Percentiles rank a stretch among this genome's conserved stretches.
Evolutionary conservation across 30 jellyfish, hydroid and myxozoan genomes (phyloP).

Genomic region (Hydractinia symbiolongicarpus): DNA sequence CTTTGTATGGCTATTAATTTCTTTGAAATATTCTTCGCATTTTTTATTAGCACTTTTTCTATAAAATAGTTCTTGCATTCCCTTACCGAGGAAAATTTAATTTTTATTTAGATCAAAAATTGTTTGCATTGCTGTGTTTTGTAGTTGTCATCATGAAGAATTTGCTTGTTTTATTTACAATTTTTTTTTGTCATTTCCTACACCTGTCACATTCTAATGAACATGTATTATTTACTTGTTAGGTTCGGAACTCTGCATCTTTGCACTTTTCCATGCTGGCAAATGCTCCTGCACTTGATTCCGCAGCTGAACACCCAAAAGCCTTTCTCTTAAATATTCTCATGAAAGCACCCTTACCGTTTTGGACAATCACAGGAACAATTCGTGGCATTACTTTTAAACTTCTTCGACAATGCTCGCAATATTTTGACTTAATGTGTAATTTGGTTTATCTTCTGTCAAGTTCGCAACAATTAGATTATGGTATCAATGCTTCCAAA

Average conservation of each 20-base stretch:
- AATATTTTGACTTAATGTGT: slow-evolving; percentile 72
- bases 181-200: no score
- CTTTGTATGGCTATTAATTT: no score
- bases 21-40: no score
- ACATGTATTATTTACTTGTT: background rate
- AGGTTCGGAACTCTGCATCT: slow-evolving; percentile 83
- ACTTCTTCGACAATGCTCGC: slow-evolving; percentile 55
- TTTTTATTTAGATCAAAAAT: no score
- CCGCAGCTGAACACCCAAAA: slow-evolving; percentile 54
- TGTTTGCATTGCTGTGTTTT: no score
- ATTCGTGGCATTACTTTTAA: slow-evolving; percentile 42
- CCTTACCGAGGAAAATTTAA: no score
- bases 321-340: slow-evolving; percentile 55
- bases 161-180: no score
- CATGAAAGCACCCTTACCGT: slow-evolving; percentile 74
- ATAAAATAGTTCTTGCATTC: no score
- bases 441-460: slow-evolving; percentile 42
- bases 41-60: no score
- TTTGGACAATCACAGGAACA: slow-evolving; percentile 78
- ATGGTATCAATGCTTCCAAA: slow-evolving; percentile 49
- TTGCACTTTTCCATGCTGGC: slow-evolving; percentile 63
- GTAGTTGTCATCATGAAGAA: no score
- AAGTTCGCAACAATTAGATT: slow-evolving; percentile 46
- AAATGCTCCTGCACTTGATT: slow-evolving; percentile 32
- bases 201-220: no score